Base-by-base conservation (phyloP, 2,797 vertebrate genomes). In the Crax fasciolata region DNA sequence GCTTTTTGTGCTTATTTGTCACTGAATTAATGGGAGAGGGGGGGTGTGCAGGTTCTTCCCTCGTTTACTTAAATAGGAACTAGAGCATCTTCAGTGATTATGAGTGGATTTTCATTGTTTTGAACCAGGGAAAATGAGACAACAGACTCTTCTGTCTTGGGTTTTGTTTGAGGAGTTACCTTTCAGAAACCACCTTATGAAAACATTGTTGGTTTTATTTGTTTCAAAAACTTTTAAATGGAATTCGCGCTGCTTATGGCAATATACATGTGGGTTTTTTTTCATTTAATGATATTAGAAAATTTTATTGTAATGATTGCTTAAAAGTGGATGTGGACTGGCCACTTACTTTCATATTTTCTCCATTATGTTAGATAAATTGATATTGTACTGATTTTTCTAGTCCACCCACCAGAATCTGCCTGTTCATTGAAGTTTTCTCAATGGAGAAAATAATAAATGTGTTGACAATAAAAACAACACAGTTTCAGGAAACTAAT, bases 1-100 rank as follows among this genome's bases (percentile, higher is more conserved):
- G 61, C 54, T 94, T 74, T 87, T 16, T 90, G 67, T 76, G 55
- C 57, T 91, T 76, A 49, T 85, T 96, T 94, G 67, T 84, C 67
- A 90, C 48, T 74, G 74, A 74, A 89, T 92, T 90, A 1, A 6
- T 25, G 28, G 48, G 13, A 41, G 21, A 14, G 28, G 43, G 13
- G 44, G 21, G 16, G 46, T 77, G 41, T 77, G 61, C 57, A 80
- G 41, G 61, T 91, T 66, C n/a, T 89, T 91, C 24, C 76, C 87
- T 72, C 12, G 8, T 79, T 82, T 84, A 48, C 38, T 5, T 35
- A 43, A 79, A 35, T 57, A 48, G 61, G 46, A 82, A 58, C 52
- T 32, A 23, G 44, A 84, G 59, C 10, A 61, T 71, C 55, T 82
- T 92, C 44, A 58, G 13, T 74, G 87, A 43, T 49, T 58, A 25